A percentile compares a stretch with the other conserved stretches of the same genome.
phyloP scores from a whole-genome alignment of 1,140 invertebrate genomes.

The Leptopilina clavipes region DNA sequence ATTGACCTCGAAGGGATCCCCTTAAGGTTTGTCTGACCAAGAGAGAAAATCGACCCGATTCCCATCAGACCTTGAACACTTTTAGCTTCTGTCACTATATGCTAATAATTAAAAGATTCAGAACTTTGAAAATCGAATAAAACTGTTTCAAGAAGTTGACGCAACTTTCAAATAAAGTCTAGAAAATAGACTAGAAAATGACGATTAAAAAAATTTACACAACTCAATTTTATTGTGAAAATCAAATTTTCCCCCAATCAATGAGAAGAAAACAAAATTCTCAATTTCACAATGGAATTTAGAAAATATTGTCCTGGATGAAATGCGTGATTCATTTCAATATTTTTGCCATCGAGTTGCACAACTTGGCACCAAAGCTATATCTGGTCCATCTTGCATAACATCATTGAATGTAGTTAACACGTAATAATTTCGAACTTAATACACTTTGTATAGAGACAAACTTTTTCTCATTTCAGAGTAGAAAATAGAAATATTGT shows the following conservation, averaged over 20 bases:
- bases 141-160: too few species aligned
- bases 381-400: conserved; percentile 30
- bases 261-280: too few species aligned
- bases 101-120: not conserved
- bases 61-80: conserved; percentile 59
- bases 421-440: not conserved
- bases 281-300: not conserved
- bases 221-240: too few species aligned
- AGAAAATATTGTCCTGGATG: too few species aligned
- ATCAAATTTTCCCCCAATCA: too few species aligned
- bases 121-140: not conserved
- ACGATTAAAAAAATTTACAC: too few species aligned
- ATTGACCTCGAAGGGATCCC: conserved; percentile 52
- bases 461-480: not conserved
- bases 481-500: not conserved
- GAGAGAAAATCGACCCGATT: conserved; percentile 52
- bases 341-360: conserved; percentile 30
- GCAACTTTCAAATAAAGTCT: too few species aligned
- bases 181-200: too few species aligned
- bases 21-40: conserved; percentile 48
- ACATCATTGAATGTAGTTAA: not conserved
- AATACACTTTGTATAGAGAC: not conserved
- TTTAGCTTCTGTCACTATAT: not conserved
- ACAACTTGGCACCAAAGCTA: conserved; percentile 20
- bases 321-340: not conserved